Evolutionary conservation across 2,113 vertebrate genomes (phyloP).

Genomic region (Hyperopisus bebe): DNA sequence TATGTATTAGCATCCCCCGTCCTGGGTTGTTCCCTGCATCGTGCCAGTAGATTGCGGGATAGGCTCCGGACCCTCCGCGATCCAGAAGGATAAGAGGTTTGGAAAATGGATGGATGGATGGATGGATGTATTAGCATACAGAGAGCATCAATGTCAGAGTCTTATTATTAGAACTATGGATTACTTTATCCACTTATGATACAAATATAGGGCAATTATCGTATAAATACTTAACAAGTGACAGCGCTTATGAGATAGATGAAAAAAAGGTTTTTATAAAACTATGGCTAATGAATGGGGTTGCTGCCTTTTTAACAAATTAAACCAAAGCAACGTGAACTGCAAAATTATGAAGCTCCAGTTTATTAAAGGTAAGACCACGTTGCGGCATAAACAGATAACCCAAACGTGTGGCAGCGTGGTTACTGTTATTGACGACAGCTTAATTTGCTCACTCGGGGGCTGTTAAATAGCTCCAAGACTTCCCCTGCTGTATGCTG

Average conservation of each 20-base stretch:
- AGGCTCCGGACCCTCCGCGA: too few species aligned
- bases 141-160: neutral
- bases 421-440: neutral
- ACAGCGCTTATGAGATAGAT: neutral
- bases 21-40: too few species aligned
- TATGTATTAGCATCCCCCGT: neutral
- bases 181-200: neutral
- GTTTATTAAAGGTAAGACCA: neutral
- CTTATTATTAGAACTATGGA: neutral
- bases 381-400: neutral
- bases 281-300: neutral
- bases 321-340: neutral
- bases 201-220: neutral
- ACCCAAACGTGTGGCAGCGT: neutral
- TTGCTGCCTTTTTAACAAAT: neutral
- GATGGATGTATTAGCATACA: neutral
- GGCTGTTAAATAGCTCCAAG: neutral
- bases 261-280: neutral
- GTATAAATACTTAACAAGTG: neutral
- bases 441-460: neutral
- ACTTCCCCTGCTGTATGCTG: neutral
- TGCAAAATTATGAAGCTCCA: neutral
- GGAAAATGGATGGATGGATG: too few species aligned
- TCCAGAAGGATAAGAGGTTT: too few species aligned
- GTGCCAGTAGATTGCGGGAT: too few species aligned